phyloP scores from a whole-genome alignment of 2,113 vertebrate species.

The Bos taurus region DNA sequence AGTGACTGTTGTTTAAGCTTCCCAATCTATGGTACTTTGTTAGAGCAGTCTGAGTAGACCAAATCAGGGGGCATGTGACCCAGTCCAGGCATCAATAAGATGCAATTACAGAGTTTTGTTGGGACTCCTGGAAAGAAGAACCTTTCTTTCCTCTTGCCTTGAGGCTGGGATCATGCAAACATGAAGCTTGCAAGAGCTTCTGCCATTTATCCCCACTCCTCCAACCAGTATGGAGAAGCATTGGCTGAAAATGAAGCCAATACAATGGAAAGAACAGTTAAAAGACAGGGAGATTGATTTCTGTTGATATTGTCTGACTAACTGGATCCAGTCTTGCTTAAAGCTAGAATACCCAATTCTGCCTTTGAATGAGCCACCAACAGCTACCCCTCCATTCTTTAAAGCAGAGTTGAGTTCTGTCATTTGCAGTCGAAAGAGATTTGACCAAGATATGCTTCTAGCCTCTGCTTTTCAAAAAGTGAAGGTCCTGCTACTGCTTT shows the following conservation, averaged over 20 bases:
- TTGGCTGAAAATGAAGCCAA: not conserved
- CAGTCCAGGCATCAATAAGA: not conserved
- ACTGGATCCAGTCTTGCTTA: not conserved
- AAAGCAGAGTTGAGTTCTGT: not conserved
- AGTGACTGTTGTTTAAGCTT: not conserved
- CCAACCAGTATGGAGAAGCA: not conserved
- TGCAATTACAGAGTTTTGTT: not conserved
- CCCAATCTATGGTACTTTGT: not conserved
- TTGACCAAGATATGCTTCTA: not conserved
- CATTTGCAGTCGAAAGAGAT: not conserved
- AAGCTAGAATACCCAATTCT: not conserved
- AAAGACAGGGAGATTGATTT: not conserved
- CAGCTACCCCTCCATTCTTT: not conserved
- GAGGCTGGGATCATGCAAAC: not conserved
- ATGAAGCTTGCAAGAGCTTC: not conserved
- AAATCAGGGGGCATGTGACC: not conserved
- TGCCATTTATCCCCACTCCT: rapidly evolving
- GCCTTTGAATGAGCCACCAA: not conserved
- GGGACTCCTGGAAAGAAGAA: not conserved
- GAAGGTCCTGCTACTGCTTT: not conserved
- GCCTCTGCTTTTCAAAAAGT: not conserved
- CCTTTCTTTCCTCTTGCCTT: not conserved
- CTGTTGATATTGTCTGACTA: not conserved
- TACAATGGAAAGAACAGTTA: not conserved
- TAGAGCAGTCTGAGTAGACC: not conserved